Conservation (phyloP, 2,797 vertebrate species). For the Buphagus erythrorhynchus region DNA sequence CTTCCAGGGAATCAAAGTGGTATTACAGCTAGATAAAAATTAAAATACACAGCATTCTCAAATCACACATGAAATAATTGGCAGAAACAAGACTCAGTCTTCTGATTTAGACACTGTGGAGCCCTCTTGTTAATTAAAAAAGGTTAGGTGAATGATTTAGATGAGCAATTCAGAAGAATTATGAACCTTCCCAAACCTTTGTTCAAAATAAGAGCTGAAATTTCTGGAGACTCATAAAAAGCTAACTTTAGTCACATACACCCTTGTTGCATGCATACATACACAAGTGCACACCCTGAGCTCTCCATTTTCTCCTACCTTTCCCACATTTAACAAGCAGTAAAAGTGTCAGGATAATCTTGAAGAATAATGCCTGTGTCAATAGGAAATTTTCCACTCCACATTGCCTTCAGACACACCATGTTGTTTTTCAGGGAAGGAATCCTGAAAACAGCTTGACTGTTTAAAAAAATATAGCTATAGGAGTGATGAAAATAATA, state of each 20-base stretch:
- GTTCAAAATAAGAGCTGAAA: constrained; percentile 6
- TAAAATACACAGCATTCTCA: background rate
- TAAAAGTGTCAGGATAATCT: background rate
- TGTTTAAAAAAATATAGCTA: background rate
- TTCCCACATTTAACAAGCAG: background rate
- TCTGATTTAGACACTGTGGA: constrained; percentile 11
- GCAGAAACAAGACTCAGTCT: background rate
- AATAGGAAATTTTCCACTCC: background rate
- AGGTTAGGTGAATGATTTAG: constrained; percentile 24
- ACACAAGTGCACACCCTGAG: background rate
- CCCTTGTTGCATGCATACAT: background rate
- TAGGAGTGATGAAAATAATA: background rate
- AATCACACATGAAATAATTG: background rate
- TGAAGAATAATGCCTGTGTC: background rate
- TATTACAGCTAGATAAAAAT: background rate
- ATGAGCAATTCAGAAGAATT: background rate
- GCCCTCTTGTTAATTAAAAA: constrained; percentile 37
- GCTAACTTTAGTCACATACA: background rate
- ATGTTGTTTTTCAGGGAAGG: background rate
- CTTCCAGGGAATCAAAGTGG: background rate
- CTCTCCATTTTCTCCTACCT: background rate
- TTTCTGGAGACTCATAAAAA: constrained; percentile 9
- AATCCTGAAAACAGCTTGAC: background rate
- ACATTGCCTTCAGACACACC: background rate
- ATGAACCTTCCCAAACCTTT: background rate